Evolutionary conservation across 2,888 invertebrate genomes (phyloP).

Genomic region (Cosmia trapezina): DNA sequence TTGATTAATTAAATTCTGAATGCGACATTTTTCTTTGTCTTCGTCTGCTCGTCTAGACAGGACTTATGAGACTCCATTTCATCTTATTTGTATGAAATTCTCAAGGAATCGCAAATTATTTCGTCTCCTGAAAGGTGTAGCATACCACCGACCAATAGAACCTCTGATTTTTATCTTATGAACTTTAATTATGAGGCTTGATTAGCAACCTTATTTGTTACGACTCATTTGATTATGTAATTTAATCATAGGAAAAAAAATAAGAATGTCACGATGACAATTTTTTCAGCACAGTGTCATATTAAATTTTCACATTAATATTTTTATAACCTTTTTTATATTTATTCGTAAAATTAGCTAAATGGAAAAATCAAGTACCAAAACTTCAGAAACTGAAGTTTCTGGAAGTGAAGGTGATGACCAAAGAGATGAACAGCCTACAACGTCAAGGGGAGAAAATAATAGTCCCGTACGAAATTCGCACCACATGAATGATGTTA

Average conservation of each 20-base stretch:
- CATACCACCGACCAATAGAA: background rate
- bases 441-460: slow-evolving; percentile 44
- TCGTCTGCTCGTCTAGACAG: slow-evolving; percentile 56
- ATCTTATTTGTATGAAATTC: slow-evolving; percentile 54
- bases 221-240: background rate
- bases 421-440: slow-evolving; percentile 38
- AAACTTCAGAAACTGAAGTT: slow-evolving; percentile 2
- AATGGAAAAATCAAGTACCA: slow-evolving; percentile 45
- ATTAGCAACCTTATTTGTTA: slow-evolving; percentile 31
- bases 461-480: slow-evolving; percentile 18
- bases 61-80: slow-evolving; percentile 49
- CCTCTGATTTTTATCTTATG: background rate
- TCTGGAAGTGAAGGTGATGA: slow-evolving; percentile 15
- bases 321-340: slow-evolving; percentile 2
- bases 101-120: slow-evolving; percentile 43
- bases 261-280: slow-evolving; percentile 37
- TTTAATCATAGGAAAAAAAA: background rate
- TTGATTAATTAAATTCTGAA: slow-evolving; percentile 77
- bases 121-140: slow-evolving; percentile 25
- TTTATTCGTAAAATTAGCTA: slow-evolving; percentile 20
- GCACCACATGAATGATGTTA: slow-evolving; percentile 68
- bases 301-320: background rate
- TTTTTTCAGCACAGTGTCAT: background rate
- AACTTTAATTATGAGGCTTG: background rate
- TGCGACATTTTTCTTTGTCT: slow-evolving; percentile 65